A percentile compares a stretch with the other conserved stretches of the same genome.
Evolutionary conservation across 2,113 vertebrate species (phyloP).

Genomic region (Alosa alosa): DNA sequence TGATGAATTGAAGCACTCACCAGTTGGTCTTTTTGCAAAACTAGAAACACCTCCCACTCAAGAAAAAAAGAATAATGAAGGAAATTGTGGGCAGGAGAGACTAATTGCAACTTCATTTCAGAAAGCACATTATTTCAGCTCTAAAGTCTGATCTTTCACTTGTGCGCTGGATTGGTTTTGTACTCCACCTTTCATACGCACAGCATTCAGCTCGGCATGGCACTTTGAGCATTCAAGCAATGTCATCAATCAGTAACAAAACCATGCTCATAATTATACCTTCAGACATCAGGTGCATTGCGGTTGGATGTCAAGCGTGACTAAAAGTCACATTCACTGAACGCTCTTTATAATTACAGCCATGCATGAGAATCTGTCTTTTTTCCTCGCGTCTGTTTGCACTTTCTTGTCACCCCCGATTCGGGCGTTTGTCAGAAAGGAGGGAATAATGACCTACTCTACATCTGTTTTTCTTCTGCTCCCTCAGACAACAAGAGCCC

Average conservation of each 20-base stretch:
- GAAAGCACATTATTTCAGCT: background rate
- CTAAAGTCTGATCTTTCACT: background rate
- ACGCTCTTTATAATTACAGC: slow-evolving; percentile 48
- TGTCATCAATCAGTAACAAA: background rate
- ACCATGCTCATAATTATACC: slow-evolving; percentile 10
- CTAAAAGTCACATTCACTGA: background rate
- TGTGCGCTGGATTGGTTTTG: background rate
- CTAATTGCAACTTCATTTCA: background rate
- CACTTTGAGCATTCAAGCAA: background rate
- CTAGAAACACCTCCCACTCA: background rate
- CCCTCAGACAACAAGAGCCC: slow-evolving; percentile 52
- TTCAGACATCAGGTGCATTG: slow-evolving; percentile 2
- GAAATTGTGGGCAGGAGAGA: background rate
- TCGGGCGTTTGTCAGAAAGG: slow-evolving; percentile 21
- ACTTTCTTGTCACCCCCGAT: slow-evolving; percentile 22
- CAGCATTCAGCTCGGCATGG: background rate
- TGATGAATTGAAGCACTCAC: too few relatives aligned
- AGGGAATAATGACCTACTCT: slow-evolving; percentile 58
- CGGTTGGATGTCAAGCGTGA: background rate
- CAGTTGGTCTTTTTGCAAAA: background rate
- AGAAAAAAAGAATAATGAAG: background rate
- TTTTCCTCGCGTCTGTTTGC: background rate
- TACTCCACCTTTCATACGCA: background rate
- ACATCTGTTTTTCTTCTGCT: slow-evolving; percentile 71
- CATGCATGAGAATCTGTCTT: background rate